Base-by-base conservation (phyloP, 2,888 invertebrate genomes). In the Eupithecia abbreviata region DNA sequence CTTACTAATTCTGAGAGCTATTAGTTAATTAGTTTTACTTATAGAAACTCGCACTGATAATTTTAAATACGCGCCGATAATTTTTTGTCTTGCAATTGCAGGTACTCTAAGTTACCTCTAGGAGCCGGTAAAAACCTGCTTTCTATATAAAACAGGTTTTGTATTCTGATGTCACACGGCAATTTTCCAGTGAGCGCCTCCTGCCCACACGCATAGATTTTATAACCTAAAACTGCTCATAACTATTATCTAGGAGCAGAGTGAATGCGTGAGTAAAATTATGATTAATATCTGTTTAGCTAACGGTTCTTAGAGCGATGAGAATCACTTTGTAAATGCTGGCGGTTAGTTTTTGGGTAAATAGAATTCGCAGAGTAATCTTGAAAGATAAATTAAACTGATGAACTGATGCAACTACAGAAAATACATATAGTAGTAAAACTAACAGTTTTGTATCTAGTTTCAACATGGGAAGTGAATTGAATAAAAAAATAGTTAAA, bases 241-340 rank as follows among this genome's bases (percentile, higher is more conserved):
- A 93, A 93, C 93, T 92, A 94, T 94, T 90, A 94, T 94, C 91
- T 89, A 88, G 90, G 67, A 90, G 88, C 91, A 89, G 92, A 92
- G 87, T 87, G 90, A 88, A 87, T 86, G 88, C 89, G 91, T 92
- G 93, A 93, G 92, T 93, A 93, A 92, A 94, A 95, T 94, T 94
- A 94, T 95, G 94, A 95, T 95, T 95, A 94, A 95, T 94, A 94
- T 94, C 93, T 91, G 91, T 93, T 93, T 92, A 90, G 90, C 85
- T 95, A 94, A 94, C 94, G 94, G 94, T 82, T 81, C 80, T 81
- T 81, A 82, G 82, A 81, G 81, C 84, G 88, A 88, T 90, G 90
- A 86, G 88, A 91, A 88, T 85, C 83, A 80, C 80, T 84, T 69
- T 69, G 73, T 73, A 78, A 70, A 73, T 77, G 73, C 76, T 80